Evolutionary conservation across 2,797 vertebrate species (phyloP).

Genomic region (Acrossocheilus fasciatus): DNA sequence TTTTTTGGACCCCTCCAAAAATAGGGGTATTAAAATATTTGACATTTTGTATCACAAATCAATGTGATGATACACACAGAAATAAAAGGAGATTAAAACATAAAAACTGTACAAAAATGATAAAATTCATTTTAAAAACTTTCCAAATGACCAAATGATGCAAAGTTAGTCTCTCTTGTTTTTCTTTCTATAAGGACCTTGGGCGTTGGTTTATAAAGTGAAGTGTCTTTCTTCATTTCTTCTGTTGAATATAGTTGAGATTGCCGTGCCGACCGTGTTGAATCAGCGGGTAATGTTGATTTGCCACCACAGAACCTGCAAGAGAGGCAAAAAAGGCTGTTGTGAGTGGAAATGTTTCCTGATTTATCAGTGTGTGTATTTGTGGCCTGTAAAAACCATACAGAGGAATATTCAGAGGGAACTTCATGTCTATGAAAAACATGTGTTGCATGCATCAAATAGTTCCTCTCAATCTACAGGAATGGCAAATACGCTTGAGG

Average conservation of each 20-base stretch:
- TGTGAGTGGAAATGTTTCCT: background rate
- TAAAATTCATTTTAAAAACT: conserved; percentile 92
- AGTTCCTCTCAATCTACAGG: background rate
- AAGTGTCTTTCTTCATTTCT: conserved; percentile 86
- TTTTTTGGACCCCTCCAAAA: conserved; percentile 91
- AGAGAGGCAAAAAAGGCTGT: conserved; percentile 52
- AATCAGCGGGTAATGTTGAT: conserved; percentile 89
- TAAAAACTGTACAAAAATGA: conserved; percentile 99
- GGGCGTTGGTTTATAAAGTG: conserved; percentile 65
- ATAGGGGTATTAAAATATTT: conserved; percentile 99
- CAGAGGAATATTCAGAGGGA: background rate
- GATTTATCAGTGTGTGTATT: background rate
- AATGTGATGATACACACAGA: conserved; percentile 86
- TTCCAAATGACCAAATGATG: conserved; percentile 82
- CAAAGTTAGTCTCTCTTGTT: conserved; percentile 76
- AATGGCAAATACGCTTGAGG: background rate
- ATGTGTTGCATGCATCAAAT: background rate
- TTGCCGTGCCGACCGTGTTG: conserved; percentile 90
- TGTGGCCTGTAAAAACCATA: background rate
- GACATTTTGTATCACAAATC: conserved; percentile 97
- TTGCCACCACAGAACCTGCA: conserved; percentile 89
- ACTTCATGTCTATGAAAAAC: background rate
- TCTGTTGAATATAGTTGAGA: conserved; percentile 95
- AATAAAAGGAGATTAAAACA: conserved; percentile 67
- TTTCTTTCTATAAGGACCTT: conserved; percentile 76